A percentile compares a stretch with the other conserved stretches of the same genome.
Evolutionary conservation across 35 echinoderm and acorn worm genomes (phyloP).

Genomic region (Apostichopus parvimensis): DNA sequence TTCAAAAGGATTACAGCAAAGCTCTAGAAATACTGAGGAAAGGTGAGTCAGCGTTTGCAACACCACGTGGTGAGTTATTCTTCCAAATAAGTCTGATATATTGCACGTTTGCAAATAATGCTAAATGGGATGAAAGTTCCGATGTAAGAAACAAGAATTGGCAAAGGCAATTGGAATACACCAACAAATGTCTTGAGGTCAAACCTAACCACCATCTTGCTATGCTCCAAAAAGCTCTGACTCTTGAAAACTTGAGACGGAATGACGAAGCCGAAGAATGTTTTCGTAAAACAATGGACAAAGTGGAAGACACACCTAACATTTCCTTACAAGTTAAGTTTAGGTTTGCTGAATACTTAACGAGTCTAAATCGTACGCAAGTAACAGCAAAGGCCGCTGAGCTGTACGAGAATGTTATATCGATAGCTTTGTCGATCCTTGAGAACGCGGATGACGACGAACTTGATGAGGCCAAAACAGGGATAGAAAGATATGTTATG

Average conservation of each 20-base stretch:
- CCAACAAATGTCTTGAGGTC: neutral
- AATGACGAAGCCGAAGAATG: neutral
- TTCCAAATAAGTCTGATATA: constrained; percentile 7
- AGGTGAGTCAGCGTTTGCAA: neutral
- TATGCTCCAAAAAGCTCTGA: neutral
- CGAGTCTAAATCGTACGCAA: neutral
- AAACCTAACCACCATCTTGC: neutral
- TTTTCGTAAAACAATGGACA: neutral
- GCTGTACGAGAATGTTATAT: neutral
- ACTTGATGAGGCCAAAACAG: neutral
- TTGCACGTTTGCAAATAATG: neutral
- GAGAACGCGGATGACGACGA: neutral
- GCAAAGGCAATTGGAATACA: neutral
- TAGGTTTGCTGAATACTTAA: neutral
- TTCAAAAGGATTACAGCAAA: neutral
- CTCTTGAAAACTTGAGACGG: neutral
- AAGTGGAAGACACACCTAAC: neutral
- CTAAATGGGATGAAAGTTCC: neutral
- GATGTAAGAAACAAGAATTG: neutral
- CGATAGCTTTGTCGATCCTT: neutral
- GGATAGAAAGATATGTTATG: neutral
- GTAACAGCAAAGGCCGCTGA: neutral
- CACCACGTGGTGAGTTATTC: neutral
- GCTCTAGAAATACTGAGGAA: neutral
- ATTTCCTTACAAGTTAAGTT: neutral